Conservation (phyloP, 2,113 vertebrate species). For the Onychostruthus taczanowskii region DNA sequence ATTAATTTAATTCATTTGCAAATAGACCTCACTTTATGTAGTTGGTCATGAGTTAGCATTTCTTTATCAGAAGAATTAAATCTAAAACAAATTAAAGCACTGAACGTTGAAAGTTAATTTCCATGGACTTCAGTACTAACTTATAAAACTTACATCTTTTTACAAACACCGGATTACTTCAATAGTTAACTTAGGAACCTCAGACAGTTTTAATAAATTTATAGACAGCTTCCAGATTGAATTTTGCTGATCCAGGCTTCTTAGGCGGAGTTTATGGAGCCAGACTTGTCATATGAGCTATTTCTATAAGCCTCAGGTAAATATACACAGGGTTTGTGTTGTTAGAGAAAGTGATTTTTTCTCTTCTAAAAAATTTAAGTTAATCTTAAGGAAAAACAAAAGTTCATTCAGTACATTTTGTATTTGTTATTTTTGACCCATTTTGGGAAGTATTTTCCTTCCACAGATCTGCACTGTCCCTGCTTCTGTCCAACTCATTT, state of each 20-base stretch:
- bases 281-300: slow-evolving; percentile 55
- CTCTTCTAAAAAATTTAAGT: slow-evolving; percentile 39
- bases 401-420: slow-evolving; percentile 43
- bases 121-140: background rate
- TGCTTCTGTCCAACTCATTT: background rate
- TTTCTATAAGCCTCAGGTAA: slow-evolving; percentile 65
- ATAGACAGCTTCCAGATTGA: slow-evolving; percentile 45
- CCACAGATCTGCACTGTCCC: background rate
- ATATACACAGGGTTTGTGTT: slow-evolving; percentile 42
- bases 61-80: background rate
- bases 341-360: slow-evolving; percentile 41
- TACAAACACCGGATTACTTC: slow-evolving; percentile 13
- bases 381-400: slow-evolving; percentile 58
- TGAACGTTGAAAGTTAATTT: slow-evolving; percentile 4
- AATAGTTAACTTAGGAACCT: slow-evolving; percentile 23
- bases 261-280: slow-evolving; percentile 46
- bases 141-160: background rate
- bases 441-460: slow-evolving; percentile 40
- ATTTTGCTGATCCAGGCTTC: slow-evolving; percentile 49
- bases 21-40: background rate
- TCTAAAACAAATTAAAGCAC: background rate
- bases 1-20: background rate
- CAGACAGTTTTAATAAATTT: slow-evolving; percentile 44
- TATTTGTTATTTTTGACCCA: slow-evolving; percentile 56
- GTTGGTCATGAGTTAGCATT: background rate